phyloP scores from a whole-genome alignment of 2,113 vertebrate genomes.

The Girardinichthys multiradiatus region DNA sequence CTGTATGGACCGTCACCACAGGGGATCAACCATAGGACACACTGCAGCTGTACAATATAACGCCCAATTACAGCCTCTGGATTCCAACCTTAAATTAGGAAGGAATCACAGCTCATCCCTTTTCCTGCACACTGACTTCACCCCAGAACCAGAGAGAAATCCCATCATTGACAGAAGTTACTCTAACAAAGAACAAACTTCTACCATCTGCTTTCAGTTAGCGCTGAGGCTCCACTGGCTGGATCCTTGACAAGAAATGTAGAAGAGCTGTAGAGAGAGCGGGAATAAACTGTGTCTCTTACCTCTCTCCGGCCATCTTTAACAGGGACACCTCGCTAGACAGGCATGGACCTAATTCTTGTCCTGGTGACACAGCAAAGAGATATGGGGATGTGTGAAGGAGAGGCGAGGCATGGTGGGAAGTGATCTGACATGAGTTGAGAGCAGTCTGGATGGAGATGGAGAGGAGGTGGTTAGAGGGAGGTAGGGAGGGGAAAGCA shows the following conservation, averaged over 20 bases:
- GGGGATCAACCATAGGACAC: conserved; percentile 38
- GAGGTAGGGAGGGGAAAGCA: conserved; percentile 23
- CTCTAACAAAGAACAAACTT: conserved; percentile 41
- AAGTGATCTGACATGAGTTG: conserved; percentile 77
- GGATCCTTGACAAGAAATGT: conserved; percentile 62
- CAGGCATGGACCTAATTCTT: conserved; percentile 42
- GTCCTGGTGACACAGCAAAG: conserved; percentile 36
- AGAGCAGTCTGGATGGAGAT: conserved; percentile 62
- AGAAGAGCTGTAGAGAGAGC: conserved; percentile 10
- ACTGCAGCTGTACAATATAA: conserved; percentile 37
- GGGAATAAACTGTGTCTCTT: conserved; percentile 28
- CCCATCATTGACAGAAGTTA: conserved; percentile 27
- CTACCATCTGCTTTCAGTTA: conserved; percentile 75
- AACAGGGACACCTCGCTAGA: conserved; percentile 8
- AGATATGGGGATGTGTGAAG: conserved; percentile 26
- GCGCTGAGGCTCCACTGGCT: conserved; percentile 8
- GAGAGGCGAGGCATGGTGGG: conserved; percentile 56
- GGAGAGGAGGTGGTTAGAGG: conserved; percentile 48
- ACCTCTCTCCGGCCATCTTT: conserved; percentile 68
- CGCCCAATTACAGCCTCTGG: conserved; percentile 18
- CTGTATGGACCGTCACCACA: conserved; percentile 14
- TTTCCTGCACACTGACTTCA: conserved; percentile 30
- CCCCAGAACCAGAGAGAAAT: conserved; percentile 29
- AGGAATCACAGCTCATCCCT: conserved; percentile 46
- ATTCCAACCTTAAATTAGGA: conserved; percentile 18